phyloP scores from a whole-genome alignment of 35 echinoderm and acorn worm species.

The Lytechinus variegatus region DNA sequence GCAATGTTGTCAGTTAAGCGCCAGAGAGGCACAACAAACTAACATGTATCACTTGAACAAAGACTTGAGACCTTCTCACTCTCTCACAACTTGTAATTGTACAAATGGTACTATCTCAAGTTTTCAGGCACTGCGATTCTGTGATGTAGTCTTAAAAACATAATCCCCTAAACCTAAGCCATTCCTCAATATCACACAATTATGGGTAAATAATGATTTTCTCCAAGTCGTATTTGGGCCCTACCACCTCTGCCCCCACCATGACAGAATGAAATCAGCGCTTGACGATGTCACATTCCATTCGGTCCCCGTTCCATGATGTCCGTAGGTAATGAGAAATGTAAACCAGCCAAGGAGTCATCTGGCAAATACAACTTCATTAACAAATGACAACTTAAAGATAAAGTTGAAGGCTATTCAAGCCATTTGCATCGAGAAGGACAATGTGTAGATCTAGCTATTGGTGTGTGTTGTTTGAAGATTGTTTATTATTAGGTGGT shows the following conservation, averaged over 20 bases:
- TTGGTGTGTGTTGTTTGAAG: no score
- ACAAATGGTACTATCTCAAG: not conserved
- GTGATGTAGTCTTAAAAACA: not conserved
- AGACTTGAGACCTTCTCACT: not conserved
- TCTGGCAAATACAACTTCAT: slow-evolving; percentile 14
- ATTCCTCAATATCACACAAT: not conserved
- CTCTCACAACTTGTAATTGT: not conserved
- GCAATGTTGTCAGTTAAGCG: not conserved
- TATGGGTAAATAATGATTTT: not conserved
- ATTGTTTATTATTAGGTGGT: no score
- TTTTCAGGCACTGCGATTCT: not conserved
- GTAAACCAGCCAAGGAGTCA: not conserved
- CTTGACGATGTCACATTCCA: not conserved
- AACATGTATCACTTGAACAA: not conserved
- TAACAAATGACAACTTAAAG: not conserved
- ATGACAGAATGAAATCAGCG: not conserved
- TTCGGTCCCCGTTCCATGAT: not conserved
- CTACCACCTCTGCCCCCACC: not conserved
- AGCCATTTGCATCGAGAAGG: no score
- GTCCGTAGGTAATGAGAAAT: not conserved
- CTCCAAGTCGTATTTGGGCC: not conserved
- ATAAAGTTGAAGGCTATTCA: no score
- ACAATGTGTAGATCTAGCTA: no score
- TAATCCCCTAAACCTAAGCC: not conserved
- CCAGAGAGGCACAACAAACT: not conserved